These are phyloP conservation scores for Colossoma macropomum DNA, from an alignment of 2,113 vertebrate species.

Conservation along the genomic window DNA sequence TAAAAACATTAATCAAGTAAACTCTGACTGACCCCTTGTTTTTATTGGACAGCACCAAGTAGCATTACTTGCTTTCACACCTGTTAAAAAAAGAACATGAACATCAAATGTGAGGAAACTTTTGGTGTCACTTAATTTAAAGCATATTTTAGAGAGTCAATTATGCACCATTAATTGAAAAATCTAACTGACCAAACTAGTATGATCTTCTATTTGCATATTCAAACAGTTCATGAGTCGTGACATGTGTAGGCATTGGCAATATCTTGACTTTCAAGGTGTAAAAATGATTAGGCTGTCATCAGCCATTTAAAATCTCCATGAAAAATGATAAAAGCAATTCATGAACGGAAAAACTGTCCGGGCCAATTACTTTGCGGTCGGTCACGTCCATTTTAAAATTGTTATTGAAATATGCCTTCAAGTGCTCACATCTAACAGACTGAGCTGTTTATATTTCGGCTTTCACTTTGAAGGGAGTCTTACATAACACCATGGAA, in stretches of 20 bases:
- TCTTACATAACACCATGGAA: slow-evolving; percentile 9
- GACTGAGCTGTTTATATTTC: not conserved
- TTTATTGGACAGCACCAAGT: not conserved
- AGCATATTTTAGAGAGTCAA: no score
- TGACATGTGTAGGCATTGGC: not conserved
- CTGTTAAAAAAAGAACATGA: no score
- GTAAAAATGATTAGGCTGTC: not conserved
- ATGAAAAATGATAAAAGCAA: slow-evolving; percentile 2
- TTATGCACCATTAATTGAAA: no score
- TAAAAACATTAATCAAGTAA: not conserved
- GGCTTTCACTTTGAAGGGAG: not conserved
- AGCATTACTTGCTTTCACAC: not conserved
- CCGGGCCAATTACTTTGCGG: not conserved
- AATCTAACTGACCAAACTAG: no score
- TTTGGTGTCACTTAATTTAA: no score
- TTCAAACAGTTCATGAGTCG: not conserved
- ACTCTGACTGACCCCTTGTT: not conserved
- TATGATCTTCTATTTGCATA: not conserved
- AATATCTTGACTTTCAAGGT: not conserved
- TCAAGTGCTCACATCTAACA: not conserved
- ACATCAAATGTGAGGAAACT: no score
- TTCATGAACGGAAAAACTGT: not conserved
- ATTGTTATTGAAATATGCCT: not conserved
- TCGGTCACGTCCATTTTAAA: not conserved
- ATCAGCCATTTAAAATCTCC: not conserved